Conservation (phyloP, 2,888 invertebrate species). For the Agonopterix alstromeriana region DNA sequence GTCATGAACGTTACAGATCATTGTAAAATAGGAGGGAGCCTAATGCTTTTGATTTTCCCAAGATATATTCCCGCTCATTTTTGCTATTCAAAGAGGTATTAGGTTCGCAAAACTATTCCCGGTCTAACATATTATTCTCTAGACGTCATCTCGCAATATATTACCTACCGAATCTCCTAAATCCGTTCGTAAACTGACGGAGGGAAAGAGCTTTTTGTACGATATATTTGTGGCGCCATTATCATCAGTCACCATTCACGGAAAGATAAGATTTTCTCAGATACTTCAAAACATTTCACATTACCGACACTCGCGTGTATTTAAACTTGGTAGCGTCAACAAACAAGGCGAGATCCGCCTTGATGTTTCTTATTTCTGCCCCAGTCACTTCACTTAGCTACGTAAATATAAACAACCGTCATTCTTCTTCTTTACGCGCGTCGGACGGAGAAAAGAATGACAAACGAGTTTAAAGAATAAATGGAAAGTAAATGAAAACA, state of each 20-base stretch:
- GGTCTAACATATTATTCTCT: no score
- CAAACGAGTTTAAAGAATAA: constrained; percentile 68
- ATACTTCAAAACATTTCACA: neutral
- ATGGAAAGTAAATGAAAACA: constrained; percentile 72
- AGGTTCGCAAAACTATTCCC: no score
- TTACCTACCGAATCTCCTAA: neutral
- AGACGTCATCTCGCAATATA: neutral
- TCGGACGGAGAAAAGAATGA: constrained; percentile 60
- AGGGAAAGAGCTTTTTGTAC: neutral
- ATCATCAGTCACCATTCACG: no score
- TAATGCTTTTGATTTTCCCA: no score
- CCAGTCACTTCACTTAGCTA: constrained; percentile 62
- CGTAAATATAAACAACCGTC: constrained; percentile 64
- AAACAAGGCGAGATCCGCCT: constrained; percentile 38
- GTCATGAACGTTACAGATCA: neutral
- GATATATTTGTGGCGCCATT: no score
- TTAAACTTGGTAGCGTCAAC: constrained; percentile 16
- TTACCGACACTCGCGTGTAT: neutral
- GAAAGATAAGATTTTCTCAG: neutral
- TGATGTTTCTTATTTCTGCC: constrained; percentile 50
- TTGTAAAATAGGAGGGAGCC: no score
- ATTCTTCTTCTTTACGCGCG: constrained; percentile 62
- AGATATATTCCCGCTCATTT: no score
- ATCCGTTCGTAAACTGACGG: neutral
- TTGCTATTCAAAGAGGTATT: no score